phyloP scores from a whole-genome alignment of 2,888 invertebrate genomes.

The Myopa tessellatipennis region DNA sequence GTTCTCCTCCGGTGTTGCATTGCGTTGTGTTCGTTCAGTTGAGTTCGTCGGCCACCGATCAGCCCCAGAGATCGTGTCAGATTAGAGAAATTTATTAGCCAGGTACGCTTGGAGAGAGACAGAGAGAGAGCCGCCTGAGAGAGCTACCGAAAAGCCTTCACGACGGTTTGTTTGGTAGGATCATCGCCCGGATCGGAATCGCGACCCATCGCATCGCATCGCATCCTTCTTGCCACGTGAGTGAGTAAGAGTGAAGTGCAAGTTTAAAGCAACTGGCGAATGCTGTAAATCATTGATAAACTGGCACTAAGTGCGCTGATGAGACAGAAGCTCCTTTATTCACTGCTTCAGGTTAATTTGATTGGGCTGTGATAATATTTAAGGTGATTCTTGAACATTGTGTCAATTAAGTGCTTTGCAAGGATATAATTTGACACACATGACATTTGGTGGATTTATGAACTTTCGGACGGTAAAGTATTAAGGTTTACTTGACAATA shows the following conservation, averaged over 20 bases:
- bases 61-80: slow-evolving; percentile 54
- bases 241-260: background rate
- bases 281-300: slow-evolving; percentile 54
- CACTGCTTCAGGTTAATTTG: slow-evolving; percentile 28
- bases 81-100: slow-evolving; percentile 55
- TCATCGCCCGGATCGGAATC: background rate
- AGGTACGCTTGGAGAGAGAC: slow-evolving; percentile 4
- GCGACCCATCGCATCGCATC: background rate
- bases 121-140: background rate
- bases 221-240: background rate
- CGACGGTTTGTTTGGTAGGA: background rate
- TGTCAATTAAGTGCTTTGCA: slow-evolving; percentile 50
- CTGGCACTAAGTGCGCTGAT: slow-evolving; percentile 48
- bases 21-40: background rate
- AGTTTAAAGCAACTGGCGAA: slow-evolving; percentile 30
- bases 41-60: slow-evolving; percentile 46
- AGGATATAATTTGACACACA: slow-evolving; percentile 45
- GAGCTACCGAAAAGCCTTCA: slow-evolving; percentile 26
- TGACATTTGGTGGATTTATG: slow-evolving; percentile 4
- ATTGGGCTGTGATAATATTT: slow-evolving; percentile 47
- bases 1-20: background rate
- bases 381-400: slow-evolving; percentile 52
- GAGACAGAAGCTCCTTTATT: slow-evolving; percentile 46
- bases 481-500: background rate
- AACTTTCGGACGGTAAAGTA: background rate